phyloP scores from a whole-genome alignment of 2,113 vertebrate genomes.

The Oncorhynchus nerka region DNA sequence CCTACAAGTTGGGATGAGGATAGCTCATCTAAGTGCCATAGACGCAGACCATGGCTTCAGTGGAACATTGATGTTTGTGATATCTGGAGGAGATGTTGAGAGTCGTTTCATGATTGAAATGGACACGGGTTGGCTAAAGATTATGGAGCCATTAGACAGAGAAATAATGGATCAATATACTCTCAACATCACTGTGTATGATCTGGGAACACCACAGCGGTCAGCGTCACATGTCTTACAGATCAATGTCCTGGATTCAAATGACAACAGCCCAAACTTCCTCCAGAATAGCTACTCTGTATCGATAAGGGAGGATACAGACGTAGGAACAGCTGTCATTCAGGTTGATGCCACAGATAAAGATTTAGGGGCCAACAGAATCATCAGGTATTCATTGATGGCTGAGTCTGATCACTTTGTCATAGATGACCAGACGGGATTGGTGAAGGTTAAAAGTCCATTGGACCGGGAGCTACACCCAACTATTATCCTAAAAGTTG shows the following conservation, averaged over 20 bases:
- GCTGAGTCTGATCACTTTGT: slow-evolving; percentile 80
- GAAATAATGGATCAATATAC: slow-evolving; percentile 76
- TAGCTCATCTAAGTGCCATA: slow-evolving; percentile 70
- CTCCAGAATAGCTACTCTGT: slow-evolving; percentile 78
- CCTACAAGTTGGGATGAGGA: slow-evolving; percentile 62
- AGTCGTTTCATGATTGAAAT: slow-evolving; percentile 79
- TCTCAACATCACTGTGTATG: slow-evolving; percentile 81
- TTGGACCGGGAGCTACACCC: slow-evolving; percentile 76
- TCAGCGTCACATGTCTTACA: slow-evolving; percentile 75
- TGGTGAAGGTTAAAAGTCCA: slow-evolving; percentile 67
- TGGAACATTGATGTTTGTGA: slow-evolving; percentile 79
- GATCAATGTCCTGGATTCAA: slow-evolving; percentile 76
- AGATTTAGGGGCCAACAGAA: slow-evolving; percentile 76
- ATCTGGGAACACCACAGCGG: slow-evolving; percentile 83
- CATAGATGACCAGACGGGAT: slow-evolving; percentile 73
- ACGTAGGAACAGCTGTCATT: slow-evolving; percentile 74
- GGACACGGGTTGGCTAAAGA: slow-evolving; percentile 79
- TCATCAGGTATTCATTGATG: slow-evolving; percentile 77
- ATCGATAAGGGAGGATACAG: slow-evolving; percentile 77
- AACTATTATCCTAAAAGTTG: slow-evolving; percentile 73
- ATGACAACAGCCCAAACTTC: slow-evolving; percentile 81
- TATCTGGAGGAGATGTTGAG: slow-evolving; percentile 81
- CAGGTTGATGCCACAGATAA: slow-evolving; percentile 81
- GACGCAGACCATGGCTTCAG: slow-evolving; percentile 83
- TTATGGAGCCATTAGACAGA: slow-evolving; percentile 79